A percentile compares a stretch with the other conserved stretches of the same genome.
Conservation (phyloP, 2,888 invertebrate species). For the Dromius quadrimaculatus region DNA sequence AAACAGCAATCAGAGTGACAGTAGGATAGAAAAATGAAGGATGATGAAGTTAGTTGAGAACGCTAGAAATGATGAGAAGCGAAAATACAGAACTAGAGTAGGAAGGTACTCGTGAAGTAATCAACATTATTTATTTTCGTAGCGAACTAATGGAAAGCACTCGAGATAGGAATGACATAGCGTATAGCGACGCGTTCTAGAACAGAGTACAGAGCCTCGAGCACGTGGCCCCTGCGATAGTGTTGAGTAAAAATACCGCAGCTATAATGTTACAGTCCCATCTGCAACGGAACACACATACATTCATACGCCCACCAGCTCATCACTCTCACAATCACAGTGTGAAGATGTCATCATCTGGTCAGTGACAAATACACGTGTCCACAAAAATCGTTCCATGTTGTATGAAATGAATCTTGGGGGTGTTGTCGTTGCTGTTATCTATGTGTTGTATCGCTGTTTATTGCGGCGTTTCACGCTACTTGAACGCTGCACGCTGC, state of each 20-base stretch:
- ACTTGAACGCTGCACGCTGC: constrained; percentile 25
- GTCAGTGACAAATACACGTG: not conserved
- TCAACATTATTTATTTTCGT: constrained; percentile 60
- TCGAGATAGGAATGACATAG: constrained; percentile 57
- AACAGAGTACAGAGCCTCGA: constrained; percentile 10
- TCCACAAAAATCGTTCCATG: constrained; percentile 10
- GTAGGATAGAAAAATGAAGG: too few species aligned
- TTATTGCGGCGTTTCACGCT: constrained; percentile 48
- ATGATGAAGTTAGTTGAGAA: too few species aligned
- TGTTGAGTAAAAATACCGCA: constrained; percentile 46
- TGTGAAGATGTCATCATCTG: not conserved
- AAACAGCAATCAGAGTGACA: too few species aligned
- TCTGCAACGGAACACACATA: constrained; percentile 35
- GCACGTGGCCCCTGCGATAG: constrained; percentile 46
- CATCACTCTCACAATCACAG: constrained; percentile 7
- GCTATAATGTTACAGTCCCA: constrained; percentile 42
- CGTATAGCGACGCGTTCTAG: constrained; percentile 4
- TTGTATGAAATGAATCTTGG: constrained; percentile 42
- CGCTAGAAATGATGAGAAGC: too few species aligned
- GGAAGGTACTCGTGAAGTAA: constrained; percentile 36
- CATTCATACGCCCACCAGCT: not conserved
- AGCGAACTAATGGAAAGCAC: constrained; percentile 63
- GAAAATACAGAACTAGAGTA: too few species aligned
- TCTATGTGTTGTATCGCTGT: constrained; percentile 50
- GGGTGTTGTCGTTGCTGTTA: constrained; percentile 46